Base-by-base conservation (phyloP, 1,140 invertebrate species). In the Chelonus insularis region DNA sequence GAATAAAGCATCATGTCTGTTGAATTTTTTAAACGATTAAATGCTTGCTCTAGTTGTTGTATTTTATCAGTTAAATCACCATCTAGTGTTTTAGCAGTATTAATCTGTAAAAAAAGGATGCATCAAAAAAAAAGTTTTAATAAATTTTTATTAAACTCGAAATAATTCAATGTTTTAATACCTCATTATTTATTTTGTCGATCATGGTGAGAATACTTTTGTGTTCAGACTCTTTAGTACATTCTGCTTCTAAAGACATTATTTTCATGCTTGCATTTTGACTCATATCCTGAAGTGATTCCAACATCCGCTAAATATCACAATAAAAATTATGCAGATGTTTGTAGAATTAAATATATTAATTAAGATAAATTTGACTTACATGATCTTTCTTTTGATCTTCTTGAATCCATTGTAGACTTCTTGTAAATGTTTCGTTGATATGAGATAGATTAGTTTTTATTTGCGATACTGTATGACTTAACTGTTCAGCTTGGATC, bases 321-420 rank as follows among this genome's bases (percentile, higher is more conserved):
- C n/a, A n/a, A n/a, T n/a, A n/a, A n/a, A n/a, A n/a, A n/a, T n/a
- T n/a, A n/a, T n/a, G n/a, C n/a, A n/a, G n/a, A n/a, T n/a, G n/a
- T n/a, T n/a, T n/a, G n/a, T n/a, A n/a, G n/a, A n/a, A n/a, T n/a
- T n/a, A n/a, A n/a, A n/a, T n/a, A n/a, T n/a, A n/a, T n/a, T n/a
- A n/a, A n/a, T n/a, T n/a, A n/a, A n/a, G n/a, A n/a, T n/a, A n/a
- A 29, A 4, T 29, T 29, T 29, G 47, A 73, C 70, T 78, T 72
- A 84, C 83, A 64, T 82, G 77, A 72, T 83, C 79, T 63, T 80
- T 78, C 3, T 66, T 57, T 57, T 81, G 76, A 65, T 84, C 82
- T 41, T 83, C 80, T 11, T 67, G 65, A 12, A 76, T 67, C 78
- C 78, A 84, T 45, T 79, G 73, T 41, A 84, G 71, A 52, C 72